Percentiles rank a stretch among this genome's conserved stretches.
Conservation (phyloP, 1,140 invertebrate species). For the Drosophila tristis region DNA sequence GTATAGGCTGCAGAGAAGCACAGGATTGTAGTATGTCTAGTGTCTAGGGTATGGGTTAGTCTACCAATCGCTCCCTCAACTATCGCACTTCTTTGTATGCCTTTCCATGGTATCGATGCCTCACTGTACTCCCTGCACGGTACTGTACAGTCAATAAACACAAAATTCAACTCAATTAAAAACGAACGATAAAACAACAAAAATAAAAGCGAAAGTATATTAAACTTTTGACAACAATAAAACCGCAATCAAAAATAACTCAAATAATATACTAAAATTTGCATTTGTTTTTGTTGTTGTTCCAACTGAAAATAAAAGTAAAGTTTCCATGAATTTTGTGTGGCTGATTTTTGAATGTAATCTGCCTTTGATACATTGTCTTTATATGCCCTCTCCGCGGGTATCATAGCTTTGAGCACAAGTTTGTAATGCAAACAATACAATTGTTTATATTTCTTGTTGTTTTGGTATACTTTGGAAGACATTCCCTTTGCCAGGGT, state of each 20-base stretch:
- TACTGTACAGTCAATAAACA: conserved; percentile 32
- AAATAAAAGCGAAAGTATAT: conserved; percentile 73
- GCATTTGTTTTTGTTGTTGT: background rate
- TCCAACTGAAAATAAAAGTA: background rate
- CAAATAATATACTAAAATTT: conserved; percentile 11
- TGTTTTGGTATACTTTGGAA: background rate
- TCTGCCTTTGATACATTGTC: conserved; percentile 3
- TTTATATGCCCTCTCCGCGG: background rate
- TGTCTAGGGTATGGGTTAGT: too few relatives aligned
- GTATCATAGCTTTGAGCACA: too few relatives aligned
- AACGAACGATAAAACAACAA: conserved; percentile 39
- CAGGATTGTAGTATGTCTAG: background rate
- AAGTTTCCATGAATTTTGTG: background rate
- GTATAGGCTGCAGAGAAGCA: conserved; percentile 2
- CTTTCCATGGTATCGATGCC: background rate
- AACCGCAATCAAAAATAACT: background rate
- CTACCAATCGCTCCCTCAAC: too few relatives aligned
- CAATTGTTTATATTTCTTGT: conserved; percentile 26
- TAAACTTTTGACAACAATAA: conserved; percentile 11
- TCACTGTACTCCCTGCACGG: background rate
- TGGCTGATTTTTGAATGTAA: background rate
- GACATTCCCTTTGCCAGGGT: too few relatives aligned
- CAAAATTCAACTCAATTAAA: conserved; percentile 28
- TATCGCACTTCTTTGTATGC: too few relatives aligned
- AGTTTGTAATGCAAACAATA: too few relatives aligned